Percentiles rank a stretch among this genome's conserved stretches.
These are phyloP conservation scores for Stenurella melanura DNA, from an alignment of 2,888 invertebrate genomes.

Conservation along the genomic window DNA sequence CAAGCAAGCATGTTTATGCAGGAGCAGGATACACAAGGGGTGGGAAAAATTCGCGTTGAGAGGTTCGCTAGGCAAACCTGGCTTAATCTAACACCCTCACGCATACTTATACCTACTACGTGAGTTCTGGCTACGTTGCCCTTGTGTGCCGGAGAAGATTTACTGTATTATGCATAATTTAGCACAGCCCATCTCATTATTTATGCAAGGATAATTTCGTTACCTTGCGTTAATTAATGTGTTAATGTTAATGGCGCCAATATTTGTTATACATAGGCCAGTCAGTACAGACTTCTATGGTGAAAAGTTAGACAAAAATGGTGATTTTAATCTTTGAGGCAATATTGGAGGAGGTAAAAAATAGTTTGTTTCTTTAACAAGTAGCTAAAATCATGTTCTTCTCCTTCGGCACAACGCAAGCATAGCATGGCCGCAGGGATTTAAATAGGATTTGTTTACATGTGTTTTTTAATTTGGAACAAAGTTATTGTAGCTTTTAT, in stretches of 20 bases:
- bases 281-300: no score
- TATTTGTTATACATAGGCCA: no score
- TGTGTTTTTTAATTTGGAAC: no score
- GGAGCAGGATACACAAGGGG: conserved; percentile 10
- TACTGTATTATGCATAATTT: conserved; percentile 11
- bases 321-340: no score
- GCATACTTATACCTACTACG: conserved; percentile 31
- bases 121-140: conserved; percentile 12
- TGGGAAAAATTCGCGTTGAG: conserved; percentile 26
- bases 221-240: not conserved
- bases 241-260: not conserved
- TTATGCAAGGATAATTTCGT: not conserved
- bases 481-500: no score
- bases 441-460: no score
- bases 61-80: conserved; percentile 41
- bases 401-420: no score
- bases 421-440: no score
- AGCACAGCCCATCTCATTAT: not conserved
- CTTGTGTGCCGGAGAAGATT: not conserved
- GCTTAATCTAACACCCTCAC: conserved; percentile 44
- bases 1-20: conserved; percentile 2
- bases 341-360: no score
- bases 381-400: no score
- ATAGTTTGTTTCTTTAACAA: no score
- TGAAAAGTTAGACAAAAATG: no score